Conservation (phyloP, 2,113 vertebrate genomes). For the Mesembrinibis cayennensis region DNA sequence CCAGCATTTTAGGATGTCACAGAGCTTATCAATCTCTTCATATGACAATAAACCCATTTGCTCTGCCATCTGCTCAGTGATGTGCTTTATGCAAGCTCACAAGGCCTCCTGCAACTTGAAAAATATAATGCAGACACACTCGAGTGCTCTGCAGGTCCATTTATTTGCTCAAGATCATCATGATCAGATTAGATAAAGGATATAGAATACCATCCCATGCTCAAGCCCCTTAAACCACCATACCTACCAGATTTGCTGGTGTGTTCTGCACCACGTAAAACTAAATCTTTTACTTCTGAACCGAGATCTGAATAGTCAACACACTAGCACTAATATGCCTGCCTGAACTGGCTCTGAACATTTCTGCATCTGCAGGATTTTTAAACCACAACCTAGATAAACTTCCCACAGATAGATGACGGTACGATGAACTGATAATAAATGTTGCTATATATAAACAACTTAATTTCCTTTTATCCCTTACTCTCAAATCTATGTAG, state of each 20-base stretch:
- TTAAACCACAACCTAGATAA: not conserved
- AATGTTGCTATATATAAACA: not conserved
- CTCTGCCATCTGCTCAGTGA: not conserved
- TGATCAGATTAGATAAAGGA: not conserved
- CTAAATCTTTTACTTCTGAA: not conserved
- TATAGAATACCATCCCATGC: not conserved
- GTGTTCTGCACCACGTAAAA: not conserved
- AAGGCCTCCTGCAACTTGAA: not conserved
- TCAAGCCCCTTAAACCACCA: not conserved
- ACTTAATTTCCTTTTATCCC: not conserved
- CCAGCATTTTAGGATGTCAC: not conserved
- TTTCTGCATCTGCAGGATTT: not conserved
- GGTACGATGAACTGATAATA: not conserved
- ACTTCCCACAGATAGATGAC: not conserved
- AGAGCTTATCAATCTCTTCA: not conserved
- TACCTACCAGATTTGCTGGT: not conserved
- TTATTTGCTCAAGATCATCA: not conserved
- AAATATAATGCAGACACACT: not conserved
- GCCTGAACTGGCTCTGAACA: not conserved
- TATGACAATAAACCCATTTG: not conserved
- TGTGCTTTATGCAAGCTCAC: not conserved
- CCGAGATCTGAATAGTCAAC: not conserved
- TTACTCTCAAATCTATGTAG: not conserved
- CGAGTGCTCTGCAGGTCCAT: not conserved
- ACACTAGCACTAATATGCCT: not conserved